phyloP scores from a whole-genome alignment of 2,797 vertebrate species.

The Rhodeus uyekii region DNA sequence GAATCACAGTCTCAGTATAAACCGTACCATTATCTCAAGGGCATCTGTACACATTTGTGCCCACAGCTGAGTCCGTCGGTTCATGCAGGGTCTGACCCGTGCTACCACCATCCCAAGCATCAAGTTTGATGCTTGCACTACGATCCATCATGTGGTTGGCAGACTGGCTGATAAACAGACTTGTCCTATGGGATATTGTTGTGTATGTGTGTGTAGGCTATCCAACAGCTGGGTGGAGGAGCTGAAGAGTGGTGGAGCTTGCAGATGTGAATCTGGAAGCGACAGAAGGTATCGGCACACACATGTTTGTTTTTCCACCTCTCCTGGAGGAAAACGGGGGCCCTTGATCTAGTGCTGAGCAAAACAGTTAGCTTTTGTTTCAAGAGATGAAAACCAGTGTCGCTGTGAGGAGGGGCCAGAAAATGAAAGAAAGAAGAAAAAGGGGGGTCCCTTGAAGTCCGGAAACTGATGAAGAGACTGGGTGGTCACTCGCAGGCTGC shows the following conservation, averaged over 20 bases:
- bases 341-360: constrained; percentile 79
- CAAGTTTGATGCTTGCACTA: constrained; percentile 76
- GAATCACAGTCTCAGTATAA: constrained; percentile 56
- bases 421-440: constrained; percentile 52
- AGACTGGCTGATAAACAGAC: constrained; percentile 79
- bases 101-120: constrained; percentile 68
- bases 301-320: constrained; percentile 82
- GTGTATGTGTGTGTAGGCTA: constrained; percentile 67
- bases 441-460: constrained; percentile 60
- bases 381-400: constrained; percentile 65
- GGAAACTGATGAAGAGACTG: constrained; percentile 61
- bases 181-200: constrained; percentile 70
- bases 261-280: constrained; percentile 82
- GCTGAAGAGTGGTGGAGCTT: constrained; percentile 73
- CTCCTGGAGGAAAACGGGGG: constrained; percentile 80
- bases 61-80: constrained; percentile 72
- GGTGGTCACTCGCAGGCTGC: constrained; percentile 45
- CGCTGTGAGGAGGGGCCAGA: constrained; percentile 50
- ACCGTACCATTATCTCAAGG: constrained; percentile 56
- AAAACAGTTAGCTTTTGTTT: constrained; percentile 82
- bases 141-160: constrained; percentile 82
- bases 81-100: constrained; percentile 66
- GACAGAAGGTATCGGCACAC: constrained; percentile 79
- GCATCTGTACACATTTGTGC: constrained; percentile 46
- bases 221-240: constrained; percentile 77